A percentile compares a stretch with the other conserved stretches of the same genome.
These are phyloP conservation scores for Pegea sp. DNA, from an alignment of 23 tunicate species.

Conservation along the genomic window DNA sequence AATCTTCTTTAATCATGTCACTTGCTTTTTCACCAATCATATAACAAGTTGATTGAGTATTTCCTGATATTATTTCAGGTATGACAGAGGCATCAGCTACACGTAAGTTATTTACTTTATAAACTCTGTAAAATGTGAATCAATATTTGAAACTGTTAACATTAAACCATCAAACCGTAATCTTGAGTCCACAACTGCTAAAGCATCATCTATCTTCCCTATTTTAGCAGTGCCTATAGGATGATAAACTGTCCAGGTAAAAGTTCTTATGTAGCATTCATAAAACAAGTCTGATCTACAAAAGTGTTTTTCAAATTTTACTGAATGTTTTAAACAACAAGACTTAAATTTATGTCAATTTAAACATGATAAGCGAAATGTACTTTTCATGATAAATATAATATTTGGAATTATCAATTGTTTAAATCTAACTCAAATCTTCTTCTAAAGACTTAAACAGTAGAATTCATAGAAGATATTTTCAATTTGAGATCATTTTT, in stretches of 20 bases:
- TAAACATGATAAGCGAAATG: no score
- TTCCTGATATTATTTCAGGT: constrained; percentile 42
- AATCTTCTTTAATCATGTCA: constrained; percentile 52
- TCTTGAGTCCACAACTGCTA: not conserved
- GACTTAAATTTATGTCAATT: no score
- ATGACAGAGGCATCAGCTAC: constrained; percentile 80
- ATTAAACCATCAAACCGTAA: no score
- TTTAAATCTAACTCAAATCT: no score
- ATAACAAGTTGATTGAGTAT: constrained; percentile 63
- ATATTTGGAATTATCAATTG: no score
- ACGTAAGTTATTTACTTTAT: constrained; percentile 18
- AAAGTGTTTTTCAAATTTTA: not conserved
- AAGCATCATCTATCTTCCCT: not conserved
- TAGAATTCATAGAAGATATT: no score
- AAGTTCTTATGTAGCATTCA: not conserved
- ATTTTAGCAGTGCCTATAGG: not conserved
- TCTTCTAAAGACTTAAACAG: no score
- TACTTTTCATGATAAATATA: no score
- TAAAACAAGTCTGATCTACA: not conserved
- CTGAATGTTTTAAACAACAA: no score
- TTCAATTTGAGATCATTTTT: no score
- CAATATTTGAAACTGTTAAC: not conserved
- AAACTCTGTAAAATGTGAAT: constrained; percentile 26
- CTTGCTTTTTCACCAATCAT: constrained; percentile 80
- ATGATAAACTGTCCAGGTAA: not conserved